Conservation (phyloP, 2,797 vertebrate species). For the Philypnodon macrostomus region DNA sequence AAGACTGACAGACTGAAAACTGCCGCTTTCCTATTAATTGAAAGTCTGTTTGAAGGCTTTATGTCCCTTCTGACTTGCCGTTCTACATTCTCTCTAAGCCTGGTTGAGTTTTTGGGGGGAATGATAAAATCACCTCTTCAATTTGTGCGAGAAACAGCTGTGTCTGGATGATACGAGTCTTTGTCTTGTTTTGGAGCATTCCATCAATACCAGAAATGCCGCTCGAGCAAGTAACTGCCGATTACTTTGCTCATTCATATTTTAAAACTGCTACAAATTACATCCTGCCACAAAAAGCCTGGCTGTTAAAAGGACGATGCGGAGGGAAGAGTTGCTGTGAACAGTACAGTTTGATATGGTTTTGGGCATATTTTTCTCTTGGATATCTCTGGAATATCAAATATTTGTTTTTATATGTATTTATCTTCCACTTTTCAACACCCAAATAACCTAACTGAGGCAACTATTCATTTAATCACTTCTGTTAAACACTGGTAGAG, state of each 20-base stretch:
- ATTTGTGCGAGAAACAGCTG: not conserved
- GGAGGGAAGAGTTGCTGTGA: not conserved
- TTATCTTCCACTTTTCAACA: too few species aligned
- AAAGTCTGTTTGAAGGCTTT: not conserved
- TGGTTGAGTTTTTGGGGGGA: not conserved
- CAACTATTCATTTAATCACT: too few species aligned
- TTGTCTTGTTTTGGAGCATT: not conserved
- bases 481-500: too few species aligned
- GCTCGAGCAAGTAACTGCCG: not conserved
- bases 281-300: not conserved
- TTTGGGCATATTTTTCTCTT: too few species aligned
- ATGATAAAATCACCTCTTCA: not conserved
- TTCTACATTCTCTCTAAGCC: not conserved
- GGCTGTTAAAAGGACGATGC: not conserved
- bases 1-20: too few species aligned
- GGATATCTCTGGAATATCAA: too few species aligned
- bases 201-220: not conserved
- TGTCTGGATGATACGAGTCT: not conserved
- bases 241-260: constrained; percentile 5
- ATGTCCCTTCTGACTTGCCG: not conserved
- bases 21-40: not conserved
- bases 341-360: too few species aligned
- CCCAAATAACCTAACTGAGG: too few species aligned
- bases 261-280: constrained; percentile 2
- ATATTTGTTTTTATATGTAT: too few species aligned